Evolutionary conservation across 1,140 invertebrate species (phyloP), one percentile per base, ranked within the genome.

Genomic region (Papilio machaon): DNA sequence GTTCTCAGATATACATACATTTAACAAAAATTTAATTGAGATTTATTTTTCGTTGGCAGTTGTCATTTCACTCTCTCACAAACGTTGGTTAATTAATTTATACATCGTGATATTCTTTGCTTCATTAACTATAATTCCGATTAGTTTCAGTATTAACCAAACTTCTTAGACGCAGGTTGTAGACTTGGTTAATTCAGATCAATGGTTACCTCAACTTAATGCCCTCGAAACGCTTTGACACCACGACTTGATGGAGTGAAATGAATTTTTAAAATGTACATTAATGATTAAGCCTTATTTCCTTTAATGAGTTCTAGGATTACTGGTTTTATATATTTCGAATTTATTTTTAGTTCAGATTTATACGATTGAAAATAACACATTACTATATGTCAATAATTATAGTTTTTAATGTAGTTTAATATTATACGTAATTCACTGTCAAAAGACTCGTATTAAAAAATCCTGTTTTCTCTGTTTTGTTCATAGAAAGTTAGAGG

Each of bases 231-330:
- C 47, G 47, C 74, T 35, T 35, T 35, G 43, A 74, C 46, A 52
- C 13, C 13, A 5, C 7, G 9, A 9, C 47, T 47, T 2, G 46
- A 13, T 76, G 3, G 46, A 49, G 8, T 9, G 9, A 75, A 52
- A 75, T 75, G 46, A 75, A 30, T 75, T 75, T 13, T 67, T 67
- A 67, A 67, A 67, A 30, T 67, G 23, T 13, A 30, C 11, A 67
- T 67, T 13, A 13, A 35, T 35, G 23, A 23, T 23, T n/a, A n/a
- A n/a, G n/a, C n/a, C n/a, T 15, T 67, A 67, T 2, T 10, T 38
- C 5, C 11, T 4, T 67, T 76, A 9, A 1, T 3, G 11, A 67
- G 23, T 30, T 35, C 30, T 3, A 35, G 0, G 4, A 30, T 67
- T 35, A 67, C 60, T 67, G 23, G 11, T 13, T 67, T 11, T 11